Percentiles rank a stretch among this genome's conserved stretches.
phyloP scores from a whole-genome alignment of 2,113 vertebrate genomes.

The Gallinago media region DNA sequence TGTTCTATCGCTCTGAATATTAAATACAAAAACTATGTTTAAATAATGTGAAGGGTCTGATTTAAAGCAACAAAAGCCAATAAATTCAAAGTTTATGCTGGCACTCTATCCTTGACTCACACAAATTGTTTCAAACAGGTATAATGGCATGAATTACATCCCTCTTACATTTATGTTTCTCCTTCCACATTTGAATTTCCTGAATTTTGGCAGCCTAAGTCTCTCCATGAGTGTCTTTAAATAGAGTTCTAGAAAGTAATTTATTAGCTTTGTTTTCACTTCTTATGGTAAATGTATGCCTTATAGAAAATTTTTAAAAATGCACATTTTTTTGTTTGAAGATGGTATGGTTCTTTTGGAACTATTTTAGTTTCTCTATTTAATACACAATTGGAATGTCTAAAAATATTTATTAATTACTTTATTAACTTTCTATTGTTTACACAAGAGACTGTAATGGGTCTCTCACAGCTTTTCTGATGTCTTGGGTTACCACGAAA shows the following conservation, averaged over 20 bases:
- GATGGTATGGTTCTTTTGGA: background rate
- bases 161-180: conserved; percentile 34
- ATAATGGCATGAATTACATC: conserved; percentile 51
- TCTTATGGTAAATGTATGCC: background rate
- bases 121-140: conserved; percentile 72
- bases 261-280: background rate
- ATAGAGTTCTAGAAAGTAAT: conserved; percentile 40
- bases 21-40: conserved; percentile 76
- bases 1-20: conserved; percentile 77
- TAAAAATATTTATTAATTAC: background rate
- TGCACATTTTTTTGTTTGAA: background rate
- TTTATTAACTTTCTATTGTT: background rate
- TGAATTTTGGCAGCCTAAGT: conserved; percentile 45
- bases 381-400: background rate
- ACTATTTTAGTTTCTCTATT: background rate
- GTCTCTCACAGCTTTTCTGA: conserved; percentile 32
- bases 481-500: background rate
- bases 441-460: background rate
- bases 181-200: conserved; percentile 39
- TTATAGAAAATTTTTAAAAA: background rate
- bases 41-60: conserved; percentile 77
- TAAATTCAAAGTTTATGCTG: conserved; percentile 76
- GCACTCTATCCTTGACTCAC: conserved; percentile 64
- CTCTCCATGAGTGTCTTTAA: conserved; percentile 31
- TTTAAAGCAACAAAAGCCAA: conserved; percentile 79